Evolutionary conservation across 2,113 vertebrate genomes (phyloP).

Genomic region (Dinomys branickii): DNA sequence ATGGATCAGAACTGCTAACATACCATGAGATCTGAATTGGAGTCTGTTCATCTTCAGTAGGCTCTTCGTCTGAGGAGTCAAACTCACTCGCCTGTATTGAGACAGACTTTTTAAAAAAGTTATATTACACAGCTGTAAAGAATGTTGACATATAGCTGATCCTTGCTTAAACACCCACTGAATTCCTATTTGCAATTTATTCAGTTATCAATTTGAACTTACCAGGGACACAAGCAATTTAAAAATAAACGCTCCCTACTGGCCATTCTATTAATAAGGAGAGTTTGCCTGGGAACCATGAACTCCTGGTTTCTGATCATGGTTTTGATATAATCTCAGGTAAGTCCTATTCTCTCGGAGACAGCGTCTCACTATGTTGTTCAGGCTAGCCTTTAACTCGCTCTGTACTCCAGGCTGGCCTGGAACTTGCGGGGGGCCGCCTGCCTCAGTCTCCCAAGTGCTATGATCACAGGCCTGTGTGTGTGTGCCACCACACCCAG

Average conservation of each 20-base stretch:
- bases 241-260: background rate
- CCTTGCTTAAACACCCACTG: constrained; percentile 22
- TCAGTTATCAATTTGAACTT: background rate
- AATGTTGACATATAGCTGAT: background rate
- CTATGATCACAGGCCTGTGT: background rate
- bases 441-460: background rate
- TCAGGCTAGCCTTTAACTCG: too few relatives aligned
- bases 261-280: constrained; percentile 29
- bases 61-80: constrained; percentile 93
- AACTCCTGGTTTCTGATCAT: background rate
- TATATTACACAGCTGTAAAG: constrained; percentile 50
- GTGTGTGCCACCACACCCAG: background rate
- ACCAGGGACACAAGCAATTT: background rate
- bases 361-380: too few relatives aligned
- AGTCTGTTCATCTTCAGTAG: constrained; percentile 84
- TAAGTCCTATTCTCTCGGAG: background rate
- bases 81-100: constrained; percentile 86
- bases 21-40: constrained; percentile 92
- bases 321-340: background rate
- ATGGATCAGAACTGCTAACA: constrained; percentile 52
- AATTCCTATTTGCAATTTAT: constrained; percentile 30
- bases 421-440: background rate
- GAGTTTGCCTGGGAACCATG: background rate
- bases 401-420: background rate
- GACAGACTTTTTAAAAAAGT: constrained; percentile 60